phyloP scores from a whole-genome alignment of 2,113 vertebrate species.

The Triplophysa siluroides region DNA sequence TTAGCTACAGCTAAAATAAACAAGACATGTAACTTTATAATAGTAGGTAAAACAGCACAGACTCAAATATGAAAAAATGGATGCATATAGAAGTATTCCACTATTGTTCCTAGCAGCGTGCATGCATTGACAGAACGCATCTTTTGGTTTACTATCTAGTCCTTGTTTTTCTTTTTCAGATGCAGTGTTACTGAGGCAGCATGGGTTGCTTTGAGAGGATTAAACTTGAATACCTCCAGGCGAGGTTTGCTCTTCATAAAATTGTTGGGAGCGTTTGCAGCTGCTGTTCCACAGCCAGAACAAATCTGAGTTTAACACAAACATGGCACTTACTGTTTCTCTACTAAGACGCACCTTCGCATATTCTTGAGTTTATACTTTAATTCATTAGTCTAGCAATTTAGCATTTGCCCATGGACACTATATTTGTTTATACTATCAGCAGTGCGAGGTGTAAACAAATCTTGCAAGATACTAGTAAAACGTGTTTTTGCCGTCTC shows the following conservation, averaged over 20 bases:
- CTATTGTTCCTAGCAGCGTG: not conserved
- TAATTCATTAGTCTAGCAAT: not conserved
- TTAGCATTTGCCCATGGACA: not conserved
- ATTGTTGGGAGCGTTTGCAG: slow-evolving; percentile 4
- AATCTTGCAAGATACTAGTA: not conserved
- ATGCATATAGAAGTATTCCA: not conserved
- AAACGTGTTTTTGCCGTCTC: not conserved
- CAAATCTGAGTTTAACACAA: slow-evolving; percentile 27
- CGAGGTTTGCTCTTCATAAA: slow-evolving; percentile 10
- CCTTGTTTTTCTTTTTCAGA: slow-evolving; percentile 1
- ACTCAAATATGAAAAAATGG: not conserved
- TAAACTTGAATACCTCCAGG: slow-evolving; percentile 16
- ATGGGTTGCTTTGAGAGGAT: slow-evolving; percentile 15
- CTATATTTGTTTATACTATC: not conserved
- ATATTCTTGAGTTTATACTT: not conserved
- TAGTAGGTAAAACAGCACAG: not conserved
- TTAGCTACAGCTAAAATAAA: not conserved
- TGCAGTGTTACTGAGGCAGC: not conserved
- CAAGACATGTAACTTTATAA: not conserved
- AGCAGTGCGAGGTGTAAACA: not conserved
- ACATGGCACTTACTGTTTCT: not conserved
- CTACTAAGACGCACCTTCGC: not conserved
- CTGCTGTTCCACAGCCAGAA: not conserved
- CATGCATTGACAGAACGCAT: slow-evolving; percentile 3
- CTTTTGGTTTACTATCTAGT: not conserved